Evolutionary conservation across 1,140 invertebrate genomes (phyloP), one percentile per base, ranked within the genome.

Genomic region (Neoseiulus cucumeris): DNA sequence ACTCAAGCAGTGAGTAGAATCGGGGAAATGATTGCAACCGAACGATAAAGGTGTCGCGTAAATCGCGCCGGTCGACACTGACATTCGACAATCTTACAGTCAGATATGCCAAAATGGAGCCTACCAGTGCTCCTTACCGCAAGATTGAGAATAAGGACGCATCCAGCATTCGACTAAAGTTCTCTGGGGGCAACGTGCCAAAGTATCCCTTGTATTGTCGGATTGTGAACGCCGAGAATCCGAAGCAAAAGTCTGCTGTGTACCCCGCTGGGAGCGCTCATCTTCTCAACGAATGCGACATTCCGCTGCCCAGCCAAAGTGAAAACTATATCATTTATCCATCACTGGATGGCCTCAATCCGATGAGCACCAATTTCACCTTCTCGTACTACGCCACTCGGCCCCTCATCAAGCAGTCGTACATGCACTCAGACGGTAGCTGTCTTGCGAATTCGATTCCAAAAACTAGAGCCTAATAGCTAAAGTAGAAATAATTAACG

Each of bases 261-360:
- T 59, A 59, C 22, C 51, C 51, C 1, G 14, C 51, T 29, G 51
- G 51, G 4, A 59, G 25, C 14, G 51, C 51, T 14, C 25, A 25
- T 25, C 51, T 59, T 9, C 51, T 29, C 14, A 59, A 59, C 51
- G 51, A 59, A 59, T 59, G 51, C 51, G 51, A 59, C 25, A 59
- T 59, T 25, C 51, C 51, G 4, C 51, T 59, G 14, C 51, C 51
- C 22, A 33, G 25, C 5, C 51, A 59, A 9, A 59, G 51, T 20
- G 25, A 59, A 25, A 33, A 59, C 14, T 59, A 59, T 25, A 59
- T 59, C 33, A 25, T 59, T 20, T 59, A 18, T 25, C 51, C 51
- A 20, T 29, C 51, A 6, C 51, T 59, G 12, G 51, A 59, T 9
- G 51, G 51, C 17, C 51, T 59, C 22, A 59, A 59, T 25, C 51